Evolutionary conservation across 2,797 vertebrate species (phyloP), one percentile per base, ranked within the genome.

Genomic region (Myotis daubentonii): DNA sequence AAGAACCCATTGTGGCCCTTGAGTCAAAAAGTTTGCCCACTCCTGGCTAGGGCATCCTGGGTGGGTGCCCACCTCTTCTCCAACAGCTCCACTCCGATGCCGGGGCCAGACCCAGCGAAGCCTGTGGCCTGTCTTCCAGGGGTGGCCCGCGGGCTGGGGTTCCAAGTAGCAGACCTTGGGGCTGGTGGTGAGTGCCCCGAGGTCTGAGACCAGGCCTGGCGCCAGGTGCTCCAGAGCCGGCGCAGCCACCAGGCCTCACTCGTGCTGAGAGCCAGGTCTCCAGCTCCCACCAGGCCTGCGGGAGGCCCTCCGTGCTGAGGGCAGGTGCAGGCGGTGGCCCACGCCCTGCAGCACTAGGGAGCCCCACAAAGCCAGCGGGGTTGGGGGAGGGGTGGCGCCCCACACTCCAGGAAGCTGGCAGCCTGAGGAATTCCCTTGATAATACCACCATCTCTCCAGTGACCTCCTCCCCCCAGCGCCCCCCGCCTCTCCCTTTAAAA

Each of bases 331-430:
- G 72, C 41, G 53, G 75, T 38, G 20, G 28, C 60, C n/a, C 2
- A 3, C 0, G 0, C 7, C 49, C 49, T 1, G 4, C 68, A 51
- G 10, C 3, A 0, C 81, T 33, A 20, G 0, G 9, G 57, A 47
- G 20, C 33, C 20, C 15, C 28, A 1, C 6, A 25, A 22, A 90
- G 12, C 72, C 53, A 33, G 53, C 3, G 9, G 16, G 7, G n/a
- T n/a, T 30, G 41, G 41, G 41, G 10, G 12, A 3, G 57, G 23
- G 57, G 57, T 3, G 22, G 23, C 44, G 16, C 23, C 6, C 25
- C 17, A 6, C 36, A 38, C 10, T 25, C 62, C 7, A 44, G 85
- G 78, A 85, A 65, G 84, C 68, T 74, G 89, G n/a, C 20, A 75
- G 80, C 70, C 87, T 70, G 38, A 90, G 88, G 93, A 87, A 75